These are phyloP conservation scores for Macaria notata DNA, from an alignment of 2,888 invertebrate species.

Conservation along the genomic window DNA sequence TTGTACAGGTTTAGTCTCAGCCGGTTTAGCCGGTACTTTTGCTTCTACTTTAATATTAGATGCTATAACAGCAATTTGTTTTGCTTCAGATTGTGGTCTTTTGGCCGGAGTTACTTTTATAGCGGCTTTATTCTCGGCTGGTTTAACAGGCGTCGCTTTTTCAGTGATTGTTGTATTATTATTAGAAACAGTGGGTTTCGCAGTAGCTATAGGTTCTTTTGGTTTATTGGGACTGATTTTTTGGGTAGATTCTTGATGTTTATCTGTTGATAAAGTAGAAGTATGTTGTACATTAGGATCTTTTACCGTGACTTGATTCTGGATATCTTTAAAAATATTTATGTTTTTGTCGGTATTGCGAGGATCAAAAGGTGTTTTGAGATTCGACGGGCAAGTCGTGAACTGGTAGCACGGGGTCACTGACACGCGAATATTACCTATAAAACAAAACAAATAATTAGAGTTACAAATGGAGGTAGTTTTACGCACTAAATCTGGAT, in stretches of 20 bases:
- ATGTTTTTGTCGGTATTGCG: slow-evolving; percentile 13
- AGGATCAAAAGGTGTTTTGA: slow-evolving; percentile 46
- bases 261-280: neutral
- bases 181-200: slow-evolving; percentile 1
- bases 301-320: neutral
- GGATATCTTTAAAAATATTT: neutral
- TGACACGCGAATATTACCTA: slow-evolving; percentile 56
- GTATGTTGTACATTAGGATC: too few relatives aligned
- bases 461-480: too few relatives aligned
- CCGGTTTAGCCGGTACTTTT: neutral
- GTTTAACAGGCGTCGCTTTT: slow-evolving; percentile 7
- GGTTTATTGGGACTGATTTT: slow-evolving; percentile 11
- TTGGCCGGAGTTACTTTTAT: neutral
- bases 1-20: slow-evolving; percentile 1
- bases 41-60: too few relatives aligned
- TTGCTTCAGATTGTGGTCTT: neutral
- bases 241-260: neutral
- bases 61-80: too few relatives aligned
- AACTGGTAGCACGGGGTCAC: slow-evolving; percentile 59
- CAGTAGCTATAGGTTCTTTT: neutral
- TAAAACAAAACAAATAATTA: slow-evolving; percentile 8
- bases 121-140: neutral
- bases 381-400: slow-evolving; percentile 50
- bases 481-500: too few relatives aligned
- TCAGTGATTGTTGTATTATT: slow-evolving; percentile 3